A percentile compares a stretch with the other conserved stretches of the same genome.
phyloP scores from a whole-genome alignment of 2,113 vertebrate genomes.

The Dipodomys stephensi region DNA sequence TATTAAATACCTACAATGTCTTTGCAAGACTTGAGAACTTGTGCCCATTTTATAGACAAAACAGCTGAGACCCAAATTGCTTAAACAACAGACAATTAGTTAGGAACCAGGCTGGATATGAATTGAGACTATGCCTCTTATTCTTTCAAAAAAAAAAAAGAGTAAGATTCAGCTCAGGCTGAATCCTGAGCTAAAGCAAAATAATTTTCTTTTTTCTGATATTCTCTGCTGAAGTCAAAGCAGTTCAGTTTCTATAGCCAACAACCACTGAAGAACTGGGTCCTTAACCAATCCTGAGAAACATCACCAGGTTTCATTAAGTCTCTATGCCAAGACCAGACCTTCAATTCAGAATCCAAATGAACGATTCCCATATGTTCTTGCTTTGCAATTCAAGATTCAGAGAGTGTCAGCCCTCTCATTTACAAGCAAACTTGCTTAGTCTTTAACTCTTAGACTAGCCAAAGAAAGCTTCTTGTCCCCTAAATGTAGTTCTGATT shows the following conservation, averaged over 20 bases:
- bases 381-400: constrained; percentile 24
- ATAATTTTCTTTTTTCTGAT: background rate
- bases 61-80: background rate
- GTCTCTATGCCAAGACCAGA: background rate
- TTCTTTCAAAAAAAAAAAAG: background rate
- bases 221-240: constrained; percentile 12
- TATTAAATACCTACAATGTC: background rate
- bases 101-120: background rate
- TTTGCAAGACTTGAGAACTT: background rate
- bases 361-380: background rate
- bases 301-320: background rate
- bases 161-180: background rate
- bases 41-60: background rate
- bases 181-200: background rate
- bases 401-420: background rate
- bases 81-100: background rate
- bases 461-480: background rate
- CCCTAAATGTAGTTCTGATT: background rate
- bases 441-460: background rate
- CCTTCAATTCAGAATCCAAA: constrained; percentile 15
- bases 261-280: background rate
- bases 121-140: background rate
- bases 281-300: constrained; percentile 18
- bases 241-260: background rate
- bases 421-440: background rate